These are phyloP conservation scores for Oreochromis aureus DNA, from an alignment of 2,113 vertebrate species.

Conservation along the genomic window DNA sequence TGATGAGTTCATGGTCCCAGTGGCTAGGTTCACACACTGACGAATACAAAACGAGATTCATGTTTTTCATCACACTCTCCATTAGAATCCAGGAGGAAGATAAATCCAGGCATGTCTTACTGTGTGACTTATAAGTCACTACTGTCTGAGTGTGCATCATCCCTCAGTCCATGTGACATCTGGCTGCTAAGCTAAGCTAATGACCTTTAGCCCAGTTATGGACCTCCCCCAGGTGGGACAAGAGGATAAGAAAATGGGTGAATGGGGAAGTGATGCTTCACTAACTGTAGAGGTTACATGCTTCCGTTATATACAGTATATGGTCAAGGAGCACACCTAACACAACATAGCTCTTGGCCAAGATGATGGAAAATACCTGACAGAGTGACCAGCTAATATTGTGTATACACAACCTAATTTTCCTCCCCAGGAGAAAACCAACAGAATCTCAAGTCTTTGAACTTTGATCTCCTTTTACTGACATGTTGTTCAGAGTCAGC, in stretches of 20 bases:
- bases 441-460: neutral
- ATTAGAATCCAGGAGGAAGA: fast-evolving
- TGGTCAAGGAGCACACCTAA: neutral
- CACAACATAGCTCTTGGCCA: neutral
- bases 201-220: neutral
- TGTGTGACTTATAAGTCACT: neutral
- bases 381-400: neutral
- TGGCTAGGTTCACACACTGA: neutral
- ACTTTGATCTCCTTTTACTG: neutral
- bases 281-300: neutral
- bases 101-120: neutral
- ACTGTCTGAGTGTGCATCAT: neutral
- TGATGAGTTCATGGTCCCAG: neutral
- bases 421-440: neutral
- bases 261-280: neutral
- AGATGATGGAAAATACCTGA: neutral
- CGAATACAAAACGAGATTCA: neutral
- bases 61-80: neutral
- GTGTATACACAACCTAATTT: neutral
- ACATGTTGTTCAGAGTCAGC: neutral
- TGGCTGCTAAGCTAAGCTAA: neutral
- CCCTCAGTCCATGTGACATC: neutral
- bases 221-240: neutral
- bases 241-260: neutral
- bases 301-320: neutral